These are phyloP conservation scores for Silvanus unidentatus DNA, from an alignment of 2,888 invertebrate genomes.

Conservation along the genomic window DNA sequence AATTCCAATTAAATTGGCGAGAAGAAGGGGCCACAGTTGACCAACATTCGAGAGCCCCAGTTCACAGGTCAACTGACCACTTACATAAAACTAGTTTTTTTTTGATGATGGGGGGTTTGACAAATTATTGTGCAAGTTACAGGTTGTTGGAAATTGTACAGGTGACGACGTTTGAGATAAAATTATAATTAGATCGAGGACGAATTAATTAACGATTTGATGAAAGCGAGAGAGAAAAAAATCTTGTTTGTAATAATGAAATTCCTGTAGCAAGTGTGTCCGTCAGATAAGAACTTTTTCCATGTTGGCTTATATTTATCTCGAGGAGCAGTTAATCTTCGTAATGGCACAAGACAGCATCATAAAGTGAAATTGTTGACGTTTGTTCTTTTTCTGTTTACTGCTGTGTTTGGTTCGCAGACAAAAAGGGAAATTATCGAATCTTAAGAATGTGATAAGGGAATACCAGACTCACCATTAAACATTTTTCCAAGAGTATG, in stretches of 20 bases:
- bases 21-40: no score
- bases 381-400: no score
- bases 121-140: constrained; percentile 4
- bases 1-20: no score
- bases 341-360: constrained; percentile 4
- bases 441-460: constrained; percentile 1
- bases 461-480: constrained; percentile 4
- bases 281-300: no score
- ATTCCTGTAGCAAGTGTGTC: no score
- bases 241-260: no score
- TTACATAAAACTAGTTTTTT: background rate
- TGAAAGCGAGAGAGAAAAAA: no score
- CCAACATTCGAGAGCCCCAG: background rate
- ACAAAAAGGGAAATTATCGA: background rate
- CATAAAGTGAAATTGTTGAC: background rate
- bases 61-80: background rate
- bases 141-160: background rate
- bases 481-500: no score
- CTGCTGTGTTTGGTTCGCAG: no score
- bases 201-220: constrained; percentile 16
- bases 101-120: background rate
- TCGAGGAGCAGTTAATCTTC: no score
- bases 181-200: constrained; percentile 23
- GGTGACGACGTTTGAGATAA: constrained; percentile 14
- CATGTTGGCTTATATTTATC: no score